These are phyloP conservation scores for Chironomus striatipennis DNA, from an alignment of 1,140 invertebrate genomes.

Conservation along the genomic window DNA sequence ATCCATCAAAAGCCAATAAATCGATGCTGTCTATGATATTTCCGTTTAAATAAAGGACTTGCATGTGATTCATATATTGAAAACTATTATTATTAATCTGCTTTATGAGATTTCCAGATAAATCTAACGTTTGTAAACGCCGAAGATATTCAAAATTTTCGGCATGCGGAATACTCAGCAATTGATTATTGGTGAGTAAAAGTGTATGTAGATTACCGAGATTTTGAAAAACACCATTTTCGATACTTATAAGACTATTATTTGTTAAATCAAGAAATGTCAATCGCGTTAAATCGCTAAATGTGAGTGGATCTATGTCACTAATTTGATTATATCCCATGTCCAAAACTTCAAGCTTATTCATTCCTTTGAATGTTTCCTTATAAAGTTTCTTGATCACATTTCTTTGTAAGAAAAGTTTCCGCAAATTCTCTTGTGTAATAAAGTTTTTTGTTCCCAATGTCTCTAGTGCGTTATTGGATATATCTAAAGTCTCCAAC, in stretches of 20 bases:
- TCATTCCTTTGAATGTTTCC: conserved; percentile 65
- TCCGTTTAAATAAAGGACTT: conserved; percentile 53
- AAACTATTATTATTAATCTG: conserved; percentile 55
- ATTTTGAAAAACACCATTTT: conserved; percentile 58
- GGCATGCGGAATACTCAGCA: conserved; percentile 59
- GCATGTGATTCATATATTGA: conserved; percentile 56
- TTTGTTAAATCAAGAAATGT: conserved; percentile 64
- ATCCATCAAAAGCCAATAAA: conserved; percentile 55
- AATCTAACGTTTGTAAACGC: conserved; percentile 55
- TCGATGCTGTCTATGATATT: conserved; percentile 64
- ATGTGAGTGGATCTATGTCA: conserved; percentile 56
- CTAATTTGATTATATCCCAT: conserved; percentile 70
- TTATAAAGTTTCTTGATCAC: conserved; percentile 57
- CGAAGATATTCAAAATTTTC: conserved; percentile 54
- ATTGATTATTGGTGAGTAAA: conserved; percentile 63
- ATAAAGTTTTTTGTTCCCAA: conserved; percentile 72
- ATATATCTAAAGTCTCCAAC: conserved; percentile 67
- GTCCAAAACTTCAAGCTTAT: conserved; percentile 55
- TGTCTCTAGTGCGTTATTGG: conserved; percentile 66
- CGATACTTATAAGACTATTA: conserved; percentile 63
- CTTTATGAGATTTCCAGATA: conserved; percentile 64
- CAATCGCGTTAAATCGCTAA: conserved; percentile 59
- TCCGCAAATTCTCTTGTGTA: conserved; percentile 56
- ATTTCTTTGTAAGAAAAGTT: conserved; percentile 69
- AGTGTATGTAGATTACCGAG: conserved; percentile 58